phyloP scores from a whole-genome alignment of 2,113 vertebrate genomes.

The Neolamprologus cancellatus region DNA sequence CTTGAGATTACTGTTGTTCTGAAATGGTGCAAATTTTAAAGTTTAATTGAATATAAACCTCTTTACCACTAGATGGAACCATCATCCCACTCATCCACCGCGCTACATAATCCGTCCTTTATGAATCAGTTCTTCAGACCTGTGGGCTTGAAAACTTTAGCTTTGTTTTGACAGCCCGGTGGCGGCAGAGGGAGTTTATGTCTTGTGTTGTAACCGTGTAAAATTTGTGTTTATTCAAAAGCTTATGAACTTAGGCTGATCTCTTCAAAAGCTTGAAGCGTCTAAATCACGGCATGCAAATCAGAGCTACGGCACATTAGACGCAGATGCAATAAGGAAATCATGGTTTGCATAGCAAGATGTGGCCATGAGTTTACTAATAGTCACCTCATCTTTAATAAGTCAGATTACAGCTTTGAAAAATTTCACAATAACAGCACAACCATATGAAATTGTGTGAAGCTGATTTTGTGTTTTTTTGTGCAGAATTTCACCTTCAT shows the following conservation, averaged over 20 bases:
- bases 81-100: not conserved
- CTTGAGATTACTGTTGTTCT: not conserved
- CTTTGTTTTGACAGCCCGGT: not conserved
- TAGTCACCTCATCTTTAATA: not conserved
- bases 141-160: not conserved
- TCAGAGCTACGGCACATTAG: not conserved
- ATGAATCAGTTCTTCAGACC: not conserved
- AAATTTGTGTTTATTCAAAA: not conserved
- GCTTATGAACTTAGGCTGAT: not conserved
- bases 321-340: not conserved
- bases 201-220: not conserved
- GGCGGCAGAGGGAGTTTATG: not conserved
- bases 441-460: not conserved
- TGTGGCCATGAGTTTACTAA: rapidly evolving
- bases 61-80: not conserved
- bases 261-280: not conserved
- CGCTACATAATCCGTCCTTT: not conserved
- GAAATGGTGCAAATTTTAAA: not conserved
- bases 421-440: not conserved
- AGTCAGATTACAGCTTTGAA: not conserved
- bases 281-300: not conserved
- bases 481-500: not conserved
- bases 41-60: not conserved
- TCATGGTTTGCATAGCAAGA: not conserved
- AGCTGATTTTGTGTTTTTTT: not conserved